phyloP scores from a whole-genome alignment of 2,888 invertebrate genomes.

The Camptogramma bilineatum region DNA sequence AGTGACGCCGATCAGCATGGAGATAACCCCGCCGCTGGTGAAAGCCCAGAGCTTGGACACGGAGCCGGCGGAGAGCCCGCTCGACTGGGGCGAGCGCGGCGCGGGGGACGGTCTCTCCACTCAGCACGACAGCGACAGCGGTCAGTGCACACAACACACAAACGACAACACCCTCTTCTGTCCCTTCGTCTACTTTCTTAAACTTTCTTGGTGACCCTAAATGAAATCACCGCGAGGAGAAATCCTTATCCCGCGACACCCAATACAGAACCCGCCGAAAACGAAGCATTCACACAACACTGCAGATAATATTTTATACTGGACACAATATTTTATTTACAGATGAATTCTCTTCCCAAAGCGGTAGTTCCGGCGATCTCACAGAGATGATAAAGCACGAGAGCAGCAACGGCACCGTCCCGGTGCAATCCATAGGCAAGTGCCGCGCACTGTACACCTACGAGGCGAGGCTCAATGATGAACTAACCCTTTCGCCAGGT shows the following conservation, averaged over 20 bases:
- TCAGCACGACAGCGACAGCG: constrained; percentile 94
- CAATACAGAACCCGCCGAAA: too few species aligned
- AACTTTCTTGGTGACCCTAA: too few species aligned
- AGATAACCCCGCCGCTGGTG: constrained; percentile 54
- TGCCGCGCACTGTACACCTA: constrained; percentile 96
- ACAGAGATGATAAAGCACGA: constrained; percentile 84
- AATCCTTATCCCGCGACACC: too few species aligned
- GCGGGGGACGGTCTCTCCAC: constrained; percentile 94
- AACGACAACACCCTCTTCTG: too few species aligned
- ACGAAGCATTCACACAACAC: too few species aligned
- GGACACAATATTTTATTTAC: constrained; percentile 29
- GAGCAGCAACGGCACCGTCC: constrained; percentile 51
- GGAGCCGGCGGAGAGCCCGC: constrained; percentile 76
- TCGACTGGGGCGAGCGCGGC: constrained; percentile 91
- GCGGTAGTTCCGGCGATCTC: constrained; percentile 86
- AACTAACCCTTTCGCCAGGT: constrained; percentile 91
- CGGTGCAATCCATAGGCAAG: constrained; percentile 84
- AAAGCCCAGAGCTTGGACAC: constrained; percentile 56
- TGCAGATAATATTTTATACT: too few species aligned
- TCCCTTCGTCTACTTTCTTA: too few species aligned
- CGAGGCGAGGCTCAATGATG: constrained; percentile 94
- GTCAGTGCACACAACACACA: constrained; percentile 64
- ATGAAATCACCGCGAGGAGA: too few species aligned
- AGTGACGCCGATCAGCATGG: constrained; percentile 62
- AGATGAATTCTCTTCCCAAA: constrained; percentile 94